Evolutionary conservation across 1,140 invertebrate species (phyloP).

Genomic region (Caenorhabditis briggsae): DNA sequence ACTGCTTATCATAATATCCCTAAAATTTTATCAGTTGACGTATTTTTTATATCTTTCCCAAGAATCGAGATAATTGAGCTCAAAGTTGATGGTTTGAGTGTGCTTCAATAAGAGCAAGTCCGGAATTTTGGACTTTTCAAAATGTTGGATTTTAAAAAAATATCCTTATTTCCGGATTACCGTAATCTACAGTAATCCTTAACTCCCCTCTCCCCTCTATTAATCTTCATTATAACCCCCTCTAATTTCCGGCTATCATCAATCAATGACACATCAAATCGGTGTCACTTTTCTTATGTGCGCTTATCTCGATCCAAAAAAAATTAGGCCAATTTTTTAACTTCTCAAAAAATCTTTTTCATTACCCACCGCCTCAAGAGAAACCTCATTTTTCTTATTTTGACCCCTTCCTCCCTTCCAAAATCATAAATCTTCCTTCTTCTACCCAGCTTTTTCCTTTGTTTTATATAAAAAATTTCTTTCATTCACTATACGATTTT

Average conservation of each 20-base stretch:
- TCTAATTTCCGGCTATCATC: slow-evolving; percentile 47
- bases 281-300: slow-evolving; percentile 16
- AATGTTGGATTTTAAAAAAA: no score
- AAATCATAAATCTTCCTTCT: neutral
- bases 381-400: neutral
- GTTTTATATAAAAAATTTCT: neutral
- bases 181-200: neutral
- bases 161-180: neutral
- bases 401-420: slow-evolving; percentile 8
- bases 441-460: neutral
- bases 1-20: no score
- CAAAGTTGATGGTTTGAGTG: no score
- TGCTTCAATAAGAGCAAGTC: no score
- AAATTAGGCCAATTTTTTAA: slow-evolving; percentile 1
- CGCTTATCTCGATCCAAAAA: neutral
- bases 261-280: slow-evolving; percentile 51
- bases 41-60: no score
- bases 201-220: neutral
- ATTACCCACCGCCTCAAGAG: neutral
- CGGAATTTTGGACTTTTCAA: no score
- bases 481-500: neutral
- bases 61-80: no score
- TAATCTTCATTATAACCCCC: no score
- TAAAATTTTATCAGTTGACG: no score
- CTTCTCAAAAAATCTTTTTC: neutral